Conservation (phyloP, 2,113 vertebrate genomes). For the Chaetodon trifascialis region DNA sequence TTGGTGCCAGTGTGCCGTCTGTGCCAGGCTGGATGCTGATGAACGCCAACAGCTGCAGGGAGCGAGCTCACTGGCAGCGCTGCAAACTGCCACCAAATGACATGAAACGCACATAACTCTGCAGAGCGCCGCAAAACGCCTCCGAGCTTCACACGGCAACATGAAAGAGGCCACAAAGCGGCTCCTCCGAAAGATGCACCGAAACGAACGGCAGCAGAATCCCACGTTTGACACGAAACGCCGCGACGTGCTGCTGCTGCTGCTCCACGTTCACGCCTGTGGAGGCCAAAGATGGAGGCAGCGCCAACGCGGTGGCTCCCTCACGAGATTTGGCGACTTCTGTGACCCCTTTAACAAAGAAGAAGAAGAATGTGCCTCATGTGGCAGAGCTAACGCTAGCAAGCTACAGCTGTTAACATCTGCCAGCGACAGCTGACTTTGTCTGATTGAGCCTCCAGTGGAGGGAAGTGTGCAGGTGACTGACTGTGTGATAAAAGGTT, state of each 20-base stretch:
- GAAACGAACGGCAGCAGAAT: neutral
- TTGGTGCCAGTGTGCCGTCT: constrained; percentile 38
- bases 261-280: neutral
- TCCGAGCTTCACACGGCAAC: neutral
- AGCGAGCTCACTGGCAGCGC: constrained; percentile 37
- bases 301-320: neutral
- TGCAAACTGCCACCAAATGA: constrained; percentile 16
- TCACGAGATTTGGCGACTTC: neutral
- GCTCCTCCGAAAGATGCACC: neutral
- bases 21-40: constrained; percentile 41
- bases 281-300: neutral
- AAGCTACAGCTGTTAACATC: no score
- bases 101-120: constrained; percentile 26
- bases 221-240: neutral
- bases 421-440: neutral
- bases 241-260: neutral
- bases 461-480: no score
- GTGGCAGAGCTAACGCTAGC: neutral
- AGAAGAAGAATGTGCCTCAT: no score
- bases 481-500: no score
- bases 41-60: constrained; percentile 64
- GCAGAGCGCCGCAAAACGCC: neutral
- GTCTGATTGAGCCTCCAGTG: neutral
- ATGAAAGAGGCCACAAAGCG: neutral
- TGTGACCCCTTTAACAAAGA: neutral